These are phyloP conservation scores for Stegana nigrithorax DNA, from an alignment of 2,888 invertebrate species.

Conservation along the genomic window DNA sequence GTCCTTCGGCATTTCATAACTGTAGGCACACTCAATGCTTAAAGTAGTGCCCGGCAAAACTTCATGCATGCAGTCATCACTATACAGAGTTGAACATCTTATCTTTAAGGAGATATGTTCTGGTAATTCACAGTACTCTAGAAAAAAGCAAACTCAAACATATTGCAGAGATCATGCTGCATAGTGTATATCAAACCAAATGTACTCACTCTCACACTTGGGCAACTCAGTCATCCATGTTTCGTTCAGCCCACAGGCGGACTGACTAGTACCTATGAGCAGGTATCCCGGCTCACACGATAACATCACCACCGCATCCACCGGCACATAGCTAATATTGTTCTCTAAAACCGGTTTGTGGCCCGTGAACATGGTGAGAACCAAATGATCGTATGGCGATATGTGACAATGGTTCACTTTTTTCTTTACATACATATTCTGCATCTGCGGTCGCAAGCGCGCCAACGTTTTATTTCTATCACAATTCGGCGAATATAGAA, in stretches of 20 bases:
- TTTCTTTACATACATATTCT: not conserved
- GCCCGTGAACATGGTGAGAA: not conserved
- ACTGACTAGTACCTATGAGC: not conserved
- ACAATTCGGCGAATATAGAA: too few relatives aligned
- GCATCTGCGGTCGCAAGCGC: not conserved
- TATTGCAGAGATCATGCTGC: too few relatives aligned
- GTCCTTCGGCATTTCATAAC: not conserved
- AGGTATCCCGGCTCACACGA: not conserved
- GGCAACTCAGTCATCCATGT: not conserved
- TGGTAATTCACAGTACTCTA: not conserved
- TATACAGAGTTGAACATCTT: not conserved
- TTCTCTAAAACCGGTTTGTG: not conserved
- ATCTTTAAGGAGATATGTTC: not conserved
- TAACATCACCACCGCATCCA: not conserved
- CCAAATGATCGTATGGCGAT: not conserved
- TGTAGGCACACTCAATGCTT: not conserved
- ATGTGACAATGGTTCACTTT: not conserved
- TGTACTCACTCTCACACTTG: not conserved
- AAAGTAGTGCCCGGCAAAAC: not conserved
- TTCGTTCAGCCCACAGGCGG: not conserved
- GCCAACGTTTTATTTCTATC: too few relatives aligned
- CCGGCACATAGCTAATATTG: not conserved
- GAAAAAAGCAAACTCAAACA: not conserved
- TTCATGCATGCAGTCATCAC: not conserved
- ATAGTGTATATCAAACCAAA: not conserved